Percentiles rank a stretch among this genome's conserved stretches.
Conservation (phyloP, 2,888 invertebrate genomes). For the Phania funesta region DNA sequence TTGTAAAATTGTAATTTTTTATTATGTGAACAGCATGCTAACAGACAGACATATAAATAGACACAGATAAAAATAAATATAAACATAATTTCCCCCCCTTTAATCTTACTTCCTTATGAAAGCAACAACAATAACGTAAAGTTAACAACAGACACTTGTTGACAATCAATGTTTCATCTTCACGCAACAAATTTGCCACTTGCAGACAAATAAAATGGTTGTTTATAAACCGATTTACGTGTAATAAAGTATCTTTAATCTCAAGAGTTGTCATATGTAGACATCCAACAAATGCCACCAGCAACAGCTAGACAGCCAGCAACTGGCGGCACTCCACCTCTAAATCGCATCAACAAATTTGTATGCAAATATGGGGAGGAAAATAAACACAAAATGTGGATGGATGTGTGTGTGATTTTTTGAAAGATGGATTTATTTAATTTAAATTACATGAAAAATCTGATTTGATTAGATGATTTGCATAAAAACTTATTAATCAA, state of each 20-base stretch:
- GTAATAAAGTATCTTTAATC: conserved; percentile 60
- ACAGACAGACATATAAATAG: neutral
- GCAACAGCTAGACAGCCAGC: conserved; percentile 19
- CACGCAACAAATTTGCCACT: conserved; percentile 60
- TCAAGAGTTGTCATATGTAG: conserved; percentile 54
- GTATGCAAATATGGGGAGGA: neutral
- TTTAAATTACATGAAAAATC: conserved; percentile 52
- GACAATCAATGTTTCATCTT: conserved; percentile 62
- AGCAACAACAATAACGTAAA: conserved; percentile 13
- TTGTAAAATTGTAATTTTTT: conserved; percentile 33
- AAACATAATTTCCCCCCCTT: conserved; percentile 23
- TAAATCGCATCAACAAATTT: conserved; percentile 15
- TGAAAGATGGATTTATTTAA: conserved; percentile 50
- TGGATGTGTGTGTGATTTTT: neutral
- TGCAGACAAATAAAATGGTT: conserved; percentile 26
- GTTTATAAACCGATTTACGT: conserved; percentile 56
- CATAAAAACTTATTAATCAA: conserved; percentile 51
- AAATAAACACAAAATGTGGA: neutral
- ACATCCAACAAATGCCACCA: conserved; percentile 52
- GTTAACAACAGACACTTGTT: conserved; percentile 53
- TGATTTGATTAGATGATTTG: conserved; percentile 55
- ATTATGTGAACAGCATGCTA: neutral
- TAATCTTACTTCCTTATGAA: conserved; percentile 51
- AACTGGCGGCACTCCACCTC: conserved; percentile 17
- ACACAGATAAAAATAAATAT: neutral